phyloP scores from a whole-genome alignment of 2,797 vertebrate genomes.

The Pangasius mekongensis region DNA sequence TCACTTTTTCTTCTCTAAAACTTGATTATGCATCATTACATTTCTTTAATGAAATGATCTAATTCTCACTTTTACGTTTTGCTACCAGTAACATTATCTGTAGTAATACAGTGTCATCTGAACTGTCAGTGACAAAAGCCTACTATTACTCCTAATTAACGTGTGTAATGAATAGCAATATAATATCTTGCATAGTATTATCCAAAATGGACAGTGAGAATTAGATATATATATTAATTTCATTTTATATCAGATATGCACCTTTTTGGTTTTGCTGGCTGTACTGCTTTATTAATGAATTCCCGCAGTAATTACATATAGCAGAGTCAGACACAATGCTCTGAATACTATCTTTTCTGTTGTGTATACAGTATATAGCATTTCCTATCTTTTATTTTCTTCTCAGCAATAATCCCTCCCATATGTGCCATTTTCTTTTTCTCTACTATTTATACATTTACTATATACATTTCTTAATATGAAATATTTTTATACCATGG shows the following conservation, averaged over 20 bases:
- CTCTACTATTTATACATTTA: neutral
- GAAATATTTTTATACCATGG: slow-evolving; percentile 5
- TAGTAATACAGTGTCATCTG: neutral
- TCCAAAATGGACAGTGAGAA: slow-evolving; percentile 43
- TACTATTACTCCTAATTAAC: neutral
- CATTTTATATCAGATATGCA: slow-evolving; percentile 1
- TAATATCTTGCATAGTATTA: neutral
- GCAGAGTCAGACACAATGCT: neutral
- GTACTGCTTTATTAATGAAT: slow-evolving; percentile 7
- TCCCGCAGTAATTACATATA: neutral
- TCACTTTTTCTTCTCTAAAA: slow-evolving; percentile 39
- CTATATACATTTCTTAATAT: neutral
- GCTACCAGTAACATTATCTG: neutral
- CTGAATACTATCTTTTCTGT: neutral
- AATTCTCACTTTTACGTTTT: slow-evolving; percentile 24
- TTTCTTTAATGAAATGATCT: neutral
- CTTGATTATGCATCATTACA: slow-evolving; percentile 35
- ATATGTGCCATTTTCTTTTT: neutral
- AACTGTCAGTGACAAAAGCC: neutral
- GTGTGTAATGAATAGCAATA: neutral
- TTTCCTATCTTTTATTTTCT: neutral
- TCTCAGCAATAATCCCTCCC: neutral
- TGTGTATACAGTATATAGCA: neutral
- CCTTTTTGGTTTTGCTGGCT: slow-evolving; percentile 33
- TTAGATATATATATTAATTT: slow-evolving; percentile 27